Evolutionary conservation across 1,140 invertebrate species (phyloP).

Genomic region (Littorina saxatilis): DNA sequence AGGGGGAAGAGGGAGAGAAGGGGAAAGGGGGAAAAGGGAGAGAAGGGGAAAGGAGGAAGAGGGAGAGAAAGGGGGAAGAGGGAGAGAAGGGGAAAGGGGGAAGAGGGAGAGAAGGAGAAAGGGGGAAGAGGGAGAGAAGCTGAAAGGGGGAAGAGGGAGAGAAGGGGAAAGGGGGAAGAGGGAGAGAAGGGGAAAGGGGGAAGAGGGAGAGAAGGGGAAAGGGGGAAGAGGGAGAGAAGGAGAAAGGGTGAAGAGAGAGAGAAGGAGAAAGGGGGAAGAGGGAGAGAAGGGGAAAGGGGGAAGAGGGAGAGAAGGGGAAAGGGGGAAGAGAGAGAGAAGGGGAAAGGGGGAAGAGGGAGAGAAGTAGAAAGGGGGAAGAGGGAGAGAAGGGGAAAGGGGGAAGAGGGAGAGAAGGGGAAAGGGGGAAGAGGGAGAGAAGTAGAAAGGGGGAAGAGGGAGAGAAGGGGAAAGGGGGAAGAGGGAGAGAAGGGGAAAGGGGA

Average conservation of each 20-base stretch:
- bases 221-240: conserved; percentile 8
- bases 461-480: not conserved
- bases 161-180: not conserved
- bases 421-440: not conserved
- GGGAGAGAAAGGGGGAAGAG: conserved; percentile 5
- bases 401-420: not conserved
- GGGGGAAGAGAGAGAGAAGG: conserved; percentile 7
- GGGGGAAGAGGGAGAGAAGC: not conserved
- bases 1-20: not conserved
- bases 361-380: not conserved
- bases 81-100: not conserved
- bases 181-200: not conserved
- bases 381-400: not conserved
- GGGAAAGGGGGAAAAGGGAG: not conserved
- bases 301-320: conserved; percentile 9
- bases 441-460: not conserved
- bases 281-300: too few relatives aligned
- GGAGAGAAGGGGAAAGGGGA: not conserved
- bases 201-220: not conserved
- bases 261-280: too few relatives aligned
- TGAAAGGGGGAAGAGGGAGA: not conserved
- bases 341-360: not conserved
- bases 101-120: not conserved
- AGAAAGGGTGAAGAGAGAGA: too few relatives aligned
- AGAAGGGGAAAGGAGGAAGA: not conserved